These are phyloP conservation scores for Agrypnus murinus DNA, from an alignment of 2,888 invertebrate genomes.

Conservation along the genomic window DNA sequence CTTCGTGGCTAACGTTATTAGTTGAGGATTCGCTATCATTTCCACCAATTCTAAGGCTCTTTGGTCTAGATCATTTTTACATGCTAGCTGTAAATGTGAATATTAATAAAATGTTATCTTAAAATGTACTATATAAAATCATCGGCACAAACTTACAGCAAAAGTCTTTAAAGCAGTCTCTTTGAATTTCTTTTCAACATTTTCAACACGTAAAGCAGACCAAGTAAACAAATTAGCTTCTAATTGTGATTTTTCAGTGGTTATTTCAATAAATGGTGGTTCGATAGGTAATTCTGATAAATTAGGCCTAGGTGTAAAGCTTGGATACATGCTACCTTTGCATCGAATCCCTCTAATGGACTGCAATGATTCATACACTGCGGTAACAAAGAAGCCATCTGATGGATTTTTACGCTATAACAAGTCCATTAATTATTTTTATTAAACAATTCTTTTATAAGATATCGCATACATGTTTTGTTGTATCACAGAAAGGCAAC, in stretches of 20 bases:
- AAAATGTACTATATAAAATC: not conserved
- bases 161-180: slow-evolving; percentile 92
- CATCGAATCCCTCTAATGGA: slow-evolving; percentile 89
- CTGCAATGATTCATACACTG: slow-evolving; percentile 85
- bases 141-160: slow-evolving; percentile 77
- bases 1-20: slow-evolving; percentile 89
- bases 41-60: slow-evolving; percentile 91
- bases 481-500: slow-evolving; percentile 87
- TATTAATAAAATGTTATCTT: no score
- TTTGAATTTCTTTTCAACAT: slow-evolving; percentile 80
- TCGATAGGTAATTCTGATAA: slow-evolving; percentile 83
- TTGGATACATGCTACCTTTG: slow-evolving; percentile 91
- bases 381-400: slow-evolving; percentile 84
- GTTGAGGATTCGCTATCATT: slow-evolving; percentile 83
- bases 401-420: slow-evolving; percentile 78
- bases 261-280: slow-evolving; percentile 70
- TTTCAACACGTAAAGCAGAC: slow-evolving; percentile 77
- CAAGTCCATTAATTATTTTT: slow-evolving; percentile 12
- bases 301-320: slow-evolving; percentile 89
- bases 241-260: slow-evolving; percentile 85
- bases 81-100: slow-evolving; percentile 81
- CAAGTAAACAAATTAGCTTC: slow-evolving; percentile 84
- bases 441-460: not conserved
- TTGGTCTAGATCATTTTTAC: slow-evolving; percentile 87
- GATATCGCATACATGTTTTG: slow-evolving; percentile 77